Evolutionary conservation across 2,888 invertebrate species (phyloP).

Genomic region (Pinctada fucata): DNA sequence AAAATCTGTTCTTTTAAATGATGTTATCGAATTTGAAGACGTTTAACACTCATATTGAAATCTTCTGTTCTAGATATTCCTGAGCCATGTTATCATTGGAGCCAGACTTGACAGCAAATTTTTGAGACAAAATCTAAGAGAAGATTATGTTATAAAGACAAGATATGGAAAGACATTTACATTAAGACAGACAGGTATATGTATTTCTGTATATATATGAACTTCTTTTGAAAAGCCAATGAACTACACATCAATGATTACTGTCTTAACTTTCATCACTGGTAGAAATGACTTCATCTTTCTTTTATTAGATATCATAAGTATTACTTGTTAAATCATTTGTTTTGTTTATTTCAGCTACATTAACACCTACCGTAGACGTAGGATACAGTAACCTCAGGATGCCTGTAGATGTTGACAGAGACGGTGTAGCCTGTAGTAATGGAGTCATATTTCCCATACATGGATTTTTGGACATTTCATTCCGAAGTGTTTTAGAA

Average conservation of each 20-base stretch:
- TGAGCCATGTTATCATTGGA: slow-evolving; percentile 60
- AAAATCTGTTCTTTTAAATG: too few species aligned
- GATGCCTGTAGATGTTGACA: slow-evolving; percentile 57
- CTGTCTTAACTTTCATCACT: background rate
- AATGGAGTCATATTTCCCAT: slow-evolving; percentile 67
- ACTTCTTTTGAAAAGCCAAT: too few species aligned
- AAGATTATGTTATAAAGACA: slow-evolving; percentile 43
- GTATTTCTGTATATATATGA: slow-evolving; percentile 16
- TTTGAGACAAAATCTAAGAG: slow-evolving; percentile 28
- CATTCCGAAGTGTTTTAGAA: slow-evolving; percentile 54
- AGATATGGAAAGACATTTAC: slow-evolving; percentile 53
- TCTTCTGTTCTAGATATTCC: slow-evolving; percentile 55
- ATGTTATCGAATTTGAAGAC: too few species aligned
- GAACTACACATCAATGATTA: too few species aligned
- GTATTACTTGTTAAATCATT: background rate
- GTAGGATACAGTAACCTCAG: slow-evolving; percentile 60
- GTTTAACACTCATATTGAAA: too few species aligned
- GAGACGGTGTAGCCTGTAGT: slow-evolving; percentile 62
- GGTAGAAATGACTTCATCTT: background rate
- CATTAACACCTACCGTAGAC: slow-evolving; percentile 47
- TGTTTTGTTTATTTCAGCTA: background rate
- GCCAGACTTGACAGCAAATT: slow-evolving; percentile 53
- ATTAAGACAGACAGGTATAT: slow-evolving; percentile 35
- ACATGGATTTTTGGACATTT: slow-evolving; percentile 66
- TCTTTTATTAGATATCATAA: background rate